phyloP scores from a whole-genome alignment of 2,888 invertebrate species.

The Syrista parreyssii region DNA sequence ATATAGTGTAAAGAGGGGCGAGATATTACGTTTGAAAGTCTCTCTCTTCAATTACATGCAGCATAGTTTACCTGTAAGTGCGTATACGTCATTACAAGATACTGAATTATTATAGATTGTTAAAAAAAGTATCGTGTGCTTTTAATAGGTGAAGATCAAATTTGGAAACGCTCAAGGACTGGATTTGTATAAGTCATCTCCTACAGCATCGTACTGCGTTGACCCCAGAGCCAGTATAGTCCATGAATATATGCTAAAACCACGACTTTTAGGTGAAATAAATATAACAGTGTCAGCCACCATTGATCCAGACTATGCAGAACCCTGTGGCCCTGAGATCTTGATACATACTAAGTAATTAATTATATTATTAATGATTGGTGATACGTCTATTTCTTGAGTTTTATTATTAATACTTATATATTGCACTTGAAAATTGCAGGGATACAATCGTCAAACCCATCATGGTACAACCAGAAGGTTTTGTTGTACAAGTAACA shows the following conservation, averaged over 20 bases:
- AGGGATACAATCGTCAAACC: conserved; percentile 75
- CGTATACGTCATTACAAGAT: not conserved
- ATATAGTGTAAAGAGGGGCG: conserved; percentile 75
- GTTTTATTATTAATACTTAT: conserved; percentile 12
- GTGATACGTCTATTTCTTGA: conserved; percentile 1
- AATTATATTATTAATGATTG: conserved; percentile 11
- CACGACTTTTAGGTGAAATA: conserved; percentile 64
- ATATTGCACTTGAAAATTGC: conserved; percentile 9
- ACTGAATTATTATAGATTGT: not conserved
- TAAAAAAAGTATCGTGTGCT: not conserved
- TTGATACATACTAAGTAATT: conserved; percentile 65
- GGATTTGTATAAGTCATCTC: conserved; percentile 44
- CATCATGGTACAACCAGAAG: conserved; percentile 77
- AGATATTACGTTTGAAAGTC: conserved; percentile 74
- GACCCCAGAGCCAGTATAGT: conserved; percentile 53
- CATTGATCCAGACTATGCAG: conserved; percentile 64
- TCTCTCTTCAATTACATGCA: conserved; percentile 80
- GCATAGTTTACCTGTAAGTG: conserved; percentile 75
- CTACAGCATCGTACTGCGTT: conserved; percentile 48
- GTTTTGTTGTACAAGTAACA: conserved; percentile 74
- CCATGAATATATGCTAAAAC: conserved; percentile 52
- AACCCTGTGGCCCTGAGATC: conserved; percentile 68
- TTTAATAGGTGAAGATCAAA: conserved; percentile 47
- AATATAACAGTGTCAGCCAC: conserved; percentile 69
- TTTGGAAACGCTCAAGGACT: conserved; percentile 49